phyloP scores from a whole-genome alignment of 1,140 invertebrate species.

The Drosophila tsacasi region DNA sequence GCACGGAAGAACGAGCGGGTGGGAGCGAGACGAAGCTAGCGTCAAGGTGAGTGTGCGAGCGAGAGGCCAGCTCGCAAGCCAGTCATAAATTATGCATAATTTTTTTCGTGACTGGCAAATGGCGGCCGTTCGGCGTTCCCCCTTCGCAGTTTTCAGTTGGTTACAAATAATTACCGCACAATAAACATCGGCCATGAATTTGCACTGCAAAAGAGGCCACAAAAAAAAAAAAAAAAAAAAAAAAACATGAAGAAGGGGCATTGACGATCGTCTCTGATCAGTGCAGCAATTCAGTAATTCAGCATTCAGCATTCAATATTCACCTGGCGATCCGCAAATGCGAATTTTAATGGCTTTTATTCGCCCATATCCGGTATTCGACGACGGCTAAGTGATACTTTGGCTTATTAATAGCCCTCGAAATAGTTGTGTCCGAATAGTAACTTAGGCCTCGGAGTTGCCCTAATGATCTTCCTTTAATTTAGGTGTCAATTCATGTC shows the following conservation, averaged over 20 bases:
- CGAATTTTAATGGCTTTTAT: conserved; percentile 29
- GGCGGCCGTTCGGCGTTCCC: conserved; percentile 46
- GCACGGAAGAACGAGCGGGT: conserved; percentile 1
- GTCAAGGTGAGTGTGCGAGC: conserved; percentile 38
- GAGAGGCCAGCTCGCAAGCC: conserved; percentile 53
- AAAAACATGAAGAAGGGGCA: neutral
- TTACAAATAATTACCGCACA: conserved; percentile 52
- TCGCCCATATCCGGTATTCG: conserved; percentile 22
- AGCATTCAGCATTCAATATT: conserved; percentile 26
- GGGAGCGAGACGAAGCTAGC: conserved; percentile 31
- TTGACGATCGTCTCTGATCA: conserved; percentile 23
- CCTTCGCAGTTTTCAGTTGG: conserved; percentile 32
- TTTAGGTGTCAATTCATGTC: neutral
- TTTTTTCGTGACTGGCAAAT: conserved; percentile 75
- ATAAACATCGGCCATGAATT: conserved; percentile 58
- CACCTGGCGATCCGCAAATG: conserved; percentile 25
- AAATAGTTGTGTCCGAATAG: conserved; percentile 10
- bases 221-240: neutral
- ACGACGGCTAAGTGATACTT: conserved; percentile 35
- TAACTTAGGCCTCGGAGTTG: neutral
- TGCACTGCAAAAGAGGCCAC: neutral
- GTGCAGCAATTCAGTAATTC: neutral
- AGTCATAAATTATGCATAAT: conserved; percentile 81
- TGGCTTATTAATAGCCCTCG: conserved; percentile 26
- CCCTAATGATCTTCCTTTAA: neutral